Evolutionary conservation across 2,888 invertebrate species (phyloP), one percentile per base, ranked within the genome.

Genomic region (Scaptodrosophila latifasciaeformis): DNA sequence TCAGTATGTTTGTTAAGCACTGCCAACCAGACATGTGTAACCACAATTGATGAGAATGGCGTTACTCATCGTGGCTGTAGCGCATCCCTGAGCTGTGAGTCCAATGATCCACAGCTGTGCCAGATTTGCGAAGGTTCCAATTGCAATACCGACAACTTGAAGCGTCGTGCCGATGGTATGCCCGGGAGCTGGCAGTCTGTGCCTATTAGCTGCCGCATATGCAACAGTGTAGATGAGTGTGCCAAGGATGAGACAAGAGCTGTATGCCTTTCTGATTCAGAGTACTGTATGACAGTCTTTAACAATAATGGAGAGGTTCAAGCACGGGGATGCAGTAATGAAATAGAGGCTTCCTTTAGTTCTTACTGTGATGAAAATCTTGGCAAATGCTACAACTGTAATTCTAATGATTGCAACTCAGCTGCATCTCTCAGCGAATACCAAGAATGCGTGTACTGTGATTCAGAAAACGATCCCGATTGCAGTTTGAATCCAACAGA

Each of bases 221-320:
- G 84, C 49, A 43, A 30, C 2, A 68, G 60, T 9, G 43, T 59
- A 2, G 37, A 62, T 0, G 66, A 62, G 1, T 77, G 77, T 18
- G 62, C 52, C 0, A n/a, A 35, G n/a, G 29, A 27, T 1, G 0
- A 34, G 2, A 9, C n/a, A 9, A 43, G 42, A 13, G 13, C 58
- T 1, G 19, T 40, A 4, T 70, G 72, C 30, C 24, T 55, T 4
- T 44, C 48, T 6, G 21, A 21, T 0, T 17, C 49, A 1, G 82
- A 84, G 10, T 75, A 83, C 15, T 84, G 84, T 31, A 68, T 82
- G 67, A 82, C 83, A 0, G 79, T 84, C 0, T 84, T 85, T 17
- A 64, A 67, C 46, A 57, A 15, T 0, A 40, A 50, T 0, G 77
- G 69, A 0, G 44, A 49, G 3, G 76, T 83, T 2, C 15, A 56